Evolutionary conservation across 2,888 invertebrate species (phyloP), one percentile per base, ranked within the genome.

Genomic region (Clunio marinus): DNA sequence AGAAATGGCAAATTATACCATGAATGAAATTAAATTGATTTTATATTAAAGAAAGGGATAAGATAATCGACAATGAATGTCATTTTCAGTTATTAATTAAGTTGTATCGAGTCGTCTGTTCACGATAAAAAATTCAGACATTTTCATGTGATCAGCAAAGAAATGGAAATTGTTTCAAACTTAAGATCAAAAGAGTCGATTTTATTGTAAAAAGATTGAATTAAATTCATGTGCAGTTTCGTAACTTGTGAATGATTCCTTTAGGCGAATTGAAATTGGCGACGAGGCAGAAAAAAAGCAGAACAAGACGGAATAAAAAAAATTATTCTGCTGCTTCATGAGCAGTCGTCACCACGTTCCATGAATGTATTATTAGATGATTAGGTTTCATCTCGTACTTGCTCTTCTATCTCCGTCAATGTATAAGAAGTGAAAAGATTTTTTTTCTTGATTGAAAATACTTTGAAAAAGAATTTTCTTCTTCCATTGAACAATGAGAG

Each of bases 281-380:
- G 51, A 51, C 51, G 51, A 51, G 51, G 51, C 51, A 57, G 57
- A 27, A 57, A 22, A n/a, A 57, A 57, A 57, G 27, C 22, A 22
- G 10, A 57, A 25, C 25, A 22, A 32, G 10, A 32, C 4, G 10
- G 10, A 7, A 7, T 10, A 4, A 32, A 57, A 57, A 57, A 57
- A 57, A 27, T 7, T 51, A 22, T 57, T 27, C n/a, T 57, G 51
- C 10, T 4, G 10, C 20, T 51, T 51, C 24, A 27, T 57, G 57
- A 57, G 27, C 27, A 57, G 27, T 57, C 27, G 25, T 57, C 32
- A 59, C 59, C 59, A 59, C 59, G 32, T 59, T 59, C 32, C 35
- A 66, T 66, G 66, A 66, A 66, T 51, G 66, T 55, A 35, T 46
- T 66, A 66, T 66, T 66, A 66, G 66, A 57, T 57, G 57, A 57